phyloP scores from a whole-genome alignment of 2,888 invertebrate genomes.

The Shargacucullia verbasci region DNA sequence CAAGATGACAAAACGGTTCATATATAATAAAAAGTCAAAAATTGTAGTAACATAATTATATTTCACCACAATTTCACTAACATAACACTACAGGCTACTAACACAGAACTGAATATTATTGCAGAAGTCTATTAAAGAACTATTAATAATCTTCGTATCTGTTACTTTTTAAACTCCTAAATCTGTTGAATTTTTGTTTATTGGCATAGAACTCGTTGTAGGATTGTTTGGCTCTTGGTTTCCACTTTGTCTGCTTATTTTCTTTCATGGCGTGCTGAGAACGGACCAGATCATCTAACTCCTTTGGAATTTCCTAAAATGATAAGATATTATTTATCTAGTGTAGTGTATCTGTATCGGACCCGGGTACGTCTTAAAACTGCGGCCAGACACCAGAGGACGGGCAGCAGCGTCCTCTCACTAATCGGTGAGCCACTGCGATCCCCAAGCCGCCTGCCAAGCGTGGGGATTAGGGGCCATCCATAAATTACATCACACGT shows the following conservation, averaged over 20 bases:
- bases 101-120: constrained; percentile 22
- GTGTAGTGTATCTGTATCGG: too few species aligned
- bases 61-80: constrained; percentile 24
- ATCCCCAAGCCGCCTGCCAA: too few species aligned
- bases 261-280: constrained; percentile 64
- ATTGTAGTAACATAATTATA: constrained; percentile 19
- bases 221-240: constrained; percentile 55
- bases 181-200: constrained; percentile 34
- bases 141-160: constrained; percentile 50
- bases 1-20: too few species aligned
- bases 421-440: too few species aligned
- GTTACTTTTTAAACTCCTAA: constrained; percentile 24
- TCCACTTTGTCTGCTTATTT: constrained; percentile 61
- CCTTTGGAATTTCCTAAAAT: constrained; percentile 76
- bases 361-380: too few species aligned
- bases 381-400: too few species aligned
- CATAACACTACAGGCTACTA: not conserved
- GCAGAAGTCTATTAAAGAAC: not conserved
- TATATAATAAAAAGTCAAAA: constrained; percentile 9
- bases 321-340: constrained; percentile 2
- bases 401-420: too few species aligned
- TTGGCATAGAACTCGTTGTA: constrained; percentile 60
- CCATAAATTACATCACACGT: too few species aligned
- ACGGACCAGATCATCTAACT: constrained; percentile 70
- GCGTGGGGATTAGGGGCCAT: too few species aligned